Evolutionary conservation across 1,140 invertebrate species (phyloP).

Genomic region (Battus philenor): DNA sequence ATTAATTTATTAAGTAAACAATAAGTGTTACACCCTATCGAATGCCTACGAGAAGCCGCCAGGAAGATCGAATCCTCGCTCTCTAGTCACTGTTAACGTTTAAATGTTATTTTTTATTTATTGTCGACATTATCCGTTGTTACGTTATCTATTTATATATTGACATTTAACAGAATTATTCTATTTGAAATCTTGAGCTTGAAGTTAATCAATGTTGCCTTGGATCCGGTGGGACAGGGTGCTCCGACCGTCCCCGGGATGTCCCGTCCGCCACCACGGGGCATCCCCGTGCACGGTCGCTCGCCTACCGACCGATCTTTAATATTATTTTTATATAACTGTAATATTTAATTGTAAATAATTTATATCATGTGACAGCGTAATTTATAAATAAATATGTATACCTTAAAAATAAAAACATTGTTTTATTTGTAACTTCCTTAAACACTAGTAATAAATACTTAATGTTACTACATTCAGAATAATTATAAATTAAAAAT

Average conservation of each 20-base stretch:
- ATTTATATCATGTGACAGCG: constrained; percentile 51
- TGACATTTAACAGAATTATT: constrained; percentile 57
- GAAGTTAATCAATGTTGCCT: constrained; percentile 57
- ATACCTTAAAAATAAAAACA: constrained; percentile 37
- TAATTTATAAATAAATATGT: constrained; percentile 61
- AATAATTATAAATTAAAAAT: too few species aligned
- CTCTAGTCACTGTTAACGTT: constrained; percentile 67
- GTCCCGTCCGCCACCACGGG: constrained; percentile 50
- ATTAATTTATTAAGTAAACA: constrained; percentile 64
- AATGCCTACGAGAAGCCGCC: constrained; percentile 60
- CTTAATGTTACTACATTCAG: too few species aligned
- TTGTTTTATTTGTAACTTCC: constrained; percentile 26
- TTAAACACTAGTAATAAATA: too few species aligned
- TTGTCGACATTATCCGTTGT: constrained; percentile 45
- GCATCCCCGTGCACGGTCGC: constrained; percentile 25
- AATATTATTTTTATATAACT: constrained; percentile 68
- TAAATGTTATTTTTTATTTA: constrained; percentile 56
- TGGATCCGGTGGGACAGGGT: constrained; percentile 20
- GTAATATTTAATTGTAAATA: constrained; percentile 70
- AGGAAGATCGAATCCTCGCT: constrained; percentile 45
- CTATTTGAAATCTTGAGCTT: constrained; percentile 52
- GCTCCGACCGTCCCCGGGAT: constrained; percentile 26
- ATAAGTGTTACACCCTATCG: constrained; percentile 71
- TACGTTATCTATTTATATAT: constrained; percentile 51
- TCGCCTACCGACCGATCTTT: constrained; percentile 28